Evolutionary conservation across 2,113 vertebrate species (phyloP).

Genomic region (Empidonax alnorum): DNA sequence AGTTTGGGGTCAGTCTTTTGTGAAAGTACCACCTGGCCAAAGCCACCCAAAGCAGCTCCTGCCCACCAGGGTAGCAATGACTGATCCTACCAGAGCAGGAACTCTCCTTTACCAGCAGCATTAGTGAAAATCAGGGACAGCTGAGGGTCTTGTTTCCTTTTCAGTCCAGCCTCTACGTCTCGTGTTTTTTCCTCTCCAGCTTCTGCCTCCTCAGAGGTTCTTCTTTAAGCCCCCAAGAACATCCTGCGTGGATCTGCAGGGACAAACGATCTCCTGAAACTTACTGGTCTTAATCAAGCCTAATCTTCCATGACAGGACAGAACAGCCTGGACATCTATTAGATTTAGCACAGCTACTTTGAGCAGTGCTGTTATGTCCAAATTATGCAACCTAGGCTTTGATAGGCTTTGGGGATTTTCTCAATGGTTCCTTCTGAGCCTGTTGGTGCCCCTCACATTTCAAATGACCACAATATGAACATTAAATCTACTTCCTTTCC

Average conservation of each 20-base stretch:
- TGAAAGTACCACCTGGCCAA: background rate
- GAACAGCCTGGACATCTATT: conserved; percentile 3
- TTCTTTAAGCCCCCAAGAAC: conserved; percentile 17
- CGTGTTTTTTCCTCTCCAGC: background rate
- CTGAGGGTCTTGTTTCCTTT: background rate
- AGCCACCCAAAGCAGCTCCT: background rate
- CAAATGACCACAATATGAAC: conserved; percentile 35
- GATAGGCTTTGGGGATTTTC: conserved; percentile 59
- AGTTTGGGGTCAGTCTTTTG: background rate
- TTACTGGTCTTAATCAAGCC: conserved; percentile 36
- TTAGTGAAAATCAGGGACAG: background rate
- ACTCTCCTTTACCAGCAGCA: background rate
- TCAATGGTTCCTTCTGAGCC: conserved; percentile 38
- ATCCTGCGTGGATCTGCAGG: background rate
- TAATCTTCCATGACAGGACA: conserved; percentile 40
- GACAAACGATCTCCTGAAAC: conserved; percentile 13
- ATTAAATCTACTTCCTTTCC: conserved; percentile 57
- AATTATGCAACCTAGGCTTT: conserved; percentile 38
- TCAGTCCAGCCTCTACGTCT: background rate
- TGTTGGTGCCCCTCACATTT: conserved; percentile 38
- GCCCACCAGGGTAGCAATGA: background rate
- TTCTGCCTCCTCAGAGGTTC: background rate
- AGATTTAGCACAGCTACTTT: conserved; percentile 30
- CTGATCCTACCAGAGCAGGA: background rate
- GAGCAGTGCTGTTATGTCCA: conserved; percentile 32